phyloP scores from a whole-genome alignment of 64 coral and sea anemone species.

The Actinia tenebrosa region DNA sequence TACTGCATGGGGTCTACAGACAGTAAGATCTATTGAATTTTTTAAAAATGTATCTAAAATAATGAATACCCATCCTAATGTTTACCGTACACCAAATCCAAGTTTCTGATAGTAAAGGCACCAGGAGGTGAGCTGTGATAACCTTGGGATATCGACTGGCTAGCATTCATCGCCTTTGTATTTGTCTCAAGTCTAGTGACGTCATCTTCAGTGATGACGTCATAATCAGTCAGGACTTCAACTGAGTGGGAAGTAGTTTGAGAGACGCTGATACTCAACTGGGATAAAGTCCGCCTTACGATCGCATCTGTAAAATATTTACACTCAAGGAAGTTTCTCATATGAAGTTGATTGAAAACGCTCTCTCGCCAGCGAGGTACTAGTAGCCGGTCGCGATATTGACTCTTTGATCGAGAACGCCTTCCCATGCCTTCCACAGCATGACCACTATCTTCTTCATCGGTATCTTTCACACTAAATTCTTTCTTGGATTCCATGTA shows the following conservation, averaged over 20 bases:
- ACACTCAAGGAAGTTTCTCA: constrained; percentile 86
- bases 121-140: constrained; percentile 63
- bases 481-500: constrained; percentile 43
- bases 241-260: neutral
- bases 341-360: constrained; percentile 60
- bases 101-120: constrained; percentile 6
- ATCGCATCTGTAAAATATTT: constrained; percentile 85
- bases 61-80: neutral
- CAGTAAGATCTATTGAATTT: no score
- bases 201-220: constrained; percentile 83
- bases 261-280: constrained; percentile 41
- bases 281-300: constrained; percentile 47
- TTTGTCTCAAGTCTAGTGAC: constrained; percentile 32
- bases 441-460: constrained; percentile 36
- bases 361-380: constrained; percentile 61
- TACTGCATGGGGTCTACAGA: no score
- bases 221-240: constrained; percentile 60
- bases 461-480: neutral
- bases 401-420: neutral
- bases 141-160: constrained; percentile 71
- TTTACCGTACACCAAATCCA: constrained; percentile 3
- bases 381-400: neutral
- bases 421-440: constrained; percentile 1
- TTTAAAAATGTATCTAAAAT: no score
- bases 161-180: constrained; percentile 29